Base-by-base conservation (phyloP, 2,888 invertebrate species). In the Eupithecia inturbata region DNA sequence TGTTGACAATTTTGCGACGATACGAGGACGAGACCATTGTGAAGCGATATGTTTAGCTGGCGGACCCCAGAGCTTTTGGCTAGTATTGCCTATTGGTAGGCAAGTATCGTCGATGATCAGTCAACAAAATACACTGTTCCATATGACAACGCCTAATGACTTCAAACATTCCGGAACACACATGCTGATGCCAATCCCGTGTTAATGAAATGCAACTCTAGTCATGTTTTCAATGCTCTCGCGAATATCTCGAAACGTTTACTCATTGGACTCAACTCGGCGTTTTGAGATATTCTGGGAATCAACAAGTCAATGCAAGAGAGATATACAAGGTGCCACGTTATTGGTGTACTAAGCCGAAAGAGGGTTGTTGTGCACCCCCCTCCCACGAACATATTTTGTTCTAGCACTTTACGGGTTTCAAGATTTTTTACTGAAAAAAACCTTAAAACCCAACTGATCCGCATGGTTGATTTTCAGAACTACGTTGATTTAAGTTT, bases 201-300 rank as follows among this genome's bases (percentile, higher is more conserved):
- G 33, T 63, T 14, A 63, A 63, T 36, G 63, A 66, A 66, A 66
- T 16, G 39, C 66, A 66, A 36, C 22, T 28, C 63, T 31, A 12
- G 36, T 12, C 22, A 66, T 39, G 39, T 39, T 36, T 66, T 41
- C 66, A 39, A 66, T 66, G 39, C 12, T 22, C n/a, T 26, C 22
- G 7, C 26, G 39, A 66, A 66, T 66, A 36, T 26, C 62, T 31
- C 28, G 31, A 5, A 26, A 66, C 22, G 16, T 14, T 66, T 66
- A 36, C 22, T 26, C 36, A 39, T 14, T 66, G 66, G 66, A 66
- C 66, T 26, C 14, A 12, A 26, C 57, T 12, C 26, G 57, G 53
- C 6, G 22, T 12, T 26, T 26, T 57, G 12, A 26, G 26, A 57
- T 26, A 26, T 57, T 57, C 5, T 57, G 57, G 57, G 26, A 26